phyloP scores from a whole-genome alignment of 2,797 vertebrate species.

The Gymnothorax reevesii region DNA sequence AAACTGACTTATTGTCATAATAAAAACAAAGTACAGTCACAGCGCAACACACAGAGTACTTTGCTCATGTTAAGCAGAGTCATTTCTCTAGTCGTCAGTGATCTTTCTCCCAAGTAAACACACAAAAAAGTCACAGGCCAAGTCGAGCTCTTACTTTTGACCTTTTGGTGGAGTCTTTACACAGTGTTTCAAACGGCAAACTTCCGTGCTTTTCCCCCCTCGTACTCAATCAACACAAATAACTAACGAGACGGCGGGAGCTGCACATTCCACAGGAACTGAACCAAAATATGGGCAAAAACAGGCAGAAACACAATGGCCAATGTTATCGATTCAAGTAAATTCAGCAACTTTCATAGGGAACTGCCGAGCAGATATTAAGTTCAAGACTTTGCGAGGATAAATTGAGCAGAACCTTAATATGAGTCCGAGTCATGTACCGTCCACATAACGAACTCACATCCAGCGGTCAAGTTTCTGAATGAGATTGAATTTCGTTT shows the following conservation, averaged over 20 bases:
- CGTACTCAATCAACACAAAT: slow-evolving; percentile 13
- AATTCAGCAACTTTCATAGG: neutral
- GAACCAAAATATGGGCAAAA: neutral
- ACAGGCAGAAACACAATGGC: slow-evolving; percentile 3
- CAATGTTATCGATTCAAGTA: slow-evolving; percentile 25
- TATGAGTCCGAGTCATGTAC: neutral
- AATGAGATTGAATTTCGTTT: neutral
- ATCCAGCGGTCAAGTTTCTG: slow-evolving; percentile 12
- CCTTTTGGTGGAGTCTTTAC: neutral
- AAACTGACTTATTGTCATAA: neutral
- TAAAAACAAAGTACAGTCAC: slow-evolving; percentile 5
- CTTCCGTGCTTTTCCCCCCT: neutral
- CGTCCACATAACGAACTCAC: neutral
- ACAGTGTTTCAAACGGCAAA: neutral
- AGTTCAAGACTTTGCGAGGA: slow-evolving; percentile 10
- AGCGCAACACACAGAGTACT: neutral
- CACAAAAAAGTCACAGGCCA: no score
- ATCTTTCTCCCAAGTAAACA: neutral
- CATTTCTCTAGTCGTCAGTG: neutral
- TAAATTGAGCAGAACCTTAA: neutral
- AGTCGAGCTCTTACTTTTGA: neutral
- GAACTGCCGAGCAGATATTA: neutral
- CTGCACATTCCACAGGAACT: slow-evolving; percentile 3
- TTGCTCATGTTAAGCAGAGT: neutral
- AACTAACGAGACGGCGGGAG: neutral